A percentile compares a stretch with the other conserved stretches of the same genome.
These are phyloP conservation scores for Heptranchias perlo DNA, from an alignment of 2,113 vertebrate species.

Conservation along the genomic window DNA sequence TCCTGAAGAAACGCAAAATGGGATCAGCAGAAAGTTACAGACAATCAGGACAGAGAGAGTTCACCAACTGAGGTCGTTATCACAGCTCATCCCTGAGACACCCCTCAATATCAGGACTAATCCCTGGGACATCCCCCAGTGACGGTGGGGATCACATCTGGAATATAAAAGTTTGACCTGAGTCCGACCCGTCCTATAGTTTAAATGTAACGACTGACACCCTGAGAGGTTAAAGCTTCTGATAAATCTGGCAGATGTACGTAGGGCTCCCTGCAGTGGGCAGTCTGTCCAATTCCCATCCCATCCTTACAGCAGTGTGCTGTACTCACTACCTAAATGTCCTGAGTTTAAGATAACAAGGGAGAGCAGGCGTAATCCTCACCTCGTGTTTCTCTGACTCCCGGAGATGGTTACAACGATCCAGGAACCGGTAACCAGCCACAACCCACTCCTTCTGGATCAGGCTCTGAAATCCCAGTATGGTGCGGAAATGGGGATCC, in stretches of 20 bases:
- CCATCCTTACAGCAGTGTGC: background rate
- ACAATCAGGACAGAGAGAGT: background rate
- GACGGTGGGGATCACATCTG: background rate
- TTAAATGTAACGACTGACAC: background rate
- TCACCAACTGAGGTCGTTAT: background rate
- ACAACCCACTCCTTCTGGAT: conserved; percentile 99
- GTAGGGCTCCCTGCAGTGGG: background rate
- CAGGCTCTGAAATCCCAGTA: conserved; percentile 87
- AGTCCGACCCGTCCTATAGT: background rate
- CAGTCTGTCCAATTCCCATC: background rate
- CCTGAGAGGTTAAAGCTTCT: background rate
- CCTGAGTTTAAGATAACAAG: background rate
- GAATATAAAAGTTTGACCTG: background rate
- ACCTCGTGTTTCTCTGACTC: conserved; percentile 87
- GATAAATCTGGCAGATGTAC: background rate
- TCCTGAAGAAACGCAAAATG: background rate
- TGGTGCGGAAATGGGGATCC: conserved; percentile 85
- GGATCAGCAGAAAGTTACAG: background rate
- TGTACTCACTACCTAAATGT: background rate
- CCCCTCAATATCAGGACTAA: too few species aligned
- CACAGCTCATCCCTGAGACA: background rate
- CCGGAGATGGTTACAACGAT: conserved; percentile 93
- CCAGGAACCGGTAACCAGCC: conserved; percentile 87
- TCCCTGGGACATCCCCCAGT: background rate
- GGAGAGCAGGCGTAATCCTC: conserved; percentile 39